Evolutionary conservation across 2,797 vertebrate genomes (phyloP), one percentile per base, ranked within the genome.

Genomic region (Melanotaenia boesemani): DNA sequence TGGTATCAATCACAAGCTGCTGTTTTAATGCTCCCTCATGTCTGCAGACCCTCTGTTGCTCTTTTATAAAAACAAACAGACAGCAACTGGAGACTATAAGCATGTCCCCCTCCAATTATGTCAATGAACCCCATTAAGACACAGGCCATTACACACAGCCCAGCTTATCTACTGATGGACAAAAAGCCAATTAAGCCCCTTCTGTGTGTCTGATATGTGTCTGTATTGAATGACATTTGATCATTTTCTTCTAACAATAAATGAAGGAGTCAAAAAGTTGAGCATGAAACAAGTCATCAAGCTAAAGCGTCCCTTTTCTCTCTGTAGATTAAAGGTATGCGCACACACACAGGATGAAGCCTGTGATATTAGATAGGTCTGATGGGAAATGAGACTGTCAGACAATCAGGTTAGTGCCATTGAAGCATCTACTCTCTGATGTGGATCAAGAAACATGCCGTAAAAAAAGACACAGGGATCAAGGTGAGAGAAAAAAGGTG

Each of bases 381-480:
- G 58, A 80, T 65, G 76, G 87, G 86, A 88, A 89, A 92, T 86
- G 86, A 91, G 84, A 88, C 79, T 59, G 82, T 89, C 63, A 86
- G 72, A 76, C 78, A 85, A 84, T 89, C 78, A 84, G 72, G 68
- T 66, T 32, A 74, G 77, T 73, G 82, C 66, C 79, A 79, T 57
- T 5, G 76, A 83, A 56, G 77, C 4, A 30, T 79, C 28, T 32
- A 76, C 50, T 84, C 56, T 70, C 75, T 65, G 65, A 46, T 55
- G 71, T 87, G 89, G 88, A 92, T 89, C 82, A 91, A 72, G 67
- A 74, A 56, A 36, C 39, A 6, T 3, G n/a, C 18, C 61, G 70
- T 67, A 60, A 78, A 28, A 85, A 75, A 59, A 60, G 2, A 16
- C 36, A 41, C 26, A 13, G 3, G 16, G 8, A 15, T 15, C 4